phyloP scores from a whole-genome alignment of 2,888 invertebrate species.

The Gonocerus acuteangulatus region DNA sequence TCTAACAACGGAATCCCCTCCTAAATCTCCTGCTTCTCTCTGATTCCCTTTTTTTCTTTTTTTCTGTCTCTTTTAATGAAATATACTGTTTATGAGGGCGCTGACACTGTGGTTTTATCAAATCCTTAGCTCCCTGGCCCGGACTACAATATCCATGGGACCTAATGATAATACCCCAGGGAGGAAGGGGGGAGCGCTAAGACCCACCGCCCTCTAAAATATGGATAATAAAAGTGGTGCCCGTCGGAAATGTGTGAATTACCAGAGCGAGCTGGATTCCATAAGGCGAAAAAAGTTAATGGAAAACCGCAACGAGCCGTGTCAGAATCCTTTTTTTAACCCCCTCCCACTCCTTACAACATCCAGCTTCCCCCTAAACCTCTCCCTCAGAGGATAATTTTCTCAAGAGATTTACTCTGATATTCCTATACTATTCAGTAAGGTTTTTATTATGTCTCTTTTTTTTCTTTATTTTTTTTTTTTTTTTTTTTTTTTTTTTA shows the following conservation, averaged over 20 bases:
- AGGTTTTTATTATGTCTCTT: neutral
- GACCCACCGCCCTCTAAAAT: conserved; percentile 9
- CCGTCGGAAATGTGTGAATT: conserved; percentile 17
- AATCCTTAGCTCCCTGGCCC: neutral
- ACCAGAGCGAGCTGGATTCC: conserved; percentile 4
- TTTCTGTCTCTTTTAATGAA: neutral
- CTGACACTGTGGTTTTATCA: neutral
- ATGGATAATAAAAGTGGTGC: conserved; percentile 19
- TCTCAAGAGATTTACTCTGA: conserved; percentile 21
- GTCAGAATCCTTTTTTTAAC: conserved; percentile 8
- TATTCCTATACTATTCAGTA: neutral
- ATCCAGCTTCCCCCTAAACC: neutral
- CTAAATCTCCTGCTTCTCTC: no score
- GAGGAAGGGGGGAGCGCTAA: neutral
- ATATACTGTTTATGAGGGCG: neutral
- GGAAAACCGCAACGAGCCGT: conserved; percentile 22
- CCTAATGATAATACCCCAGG: conserved; percentile 16
- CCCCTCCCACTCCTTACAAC: neutral
- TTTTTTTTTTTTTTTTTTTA: no score
- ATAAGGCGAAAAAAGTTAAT: conserved; percentile 27
- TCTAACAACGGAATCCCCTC: no score
- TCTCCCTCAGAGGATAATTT: conserved; percentile 4
- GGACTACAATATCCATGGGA: neutral
- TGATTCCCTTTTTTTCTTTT: neutral
- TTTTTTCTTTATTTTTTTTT: no score